These are phyloP conservation scores for Perca flavescens DNA, from an alignment of 2,113 vertebrate genomes.

Conservation along the genomic window DNA sequence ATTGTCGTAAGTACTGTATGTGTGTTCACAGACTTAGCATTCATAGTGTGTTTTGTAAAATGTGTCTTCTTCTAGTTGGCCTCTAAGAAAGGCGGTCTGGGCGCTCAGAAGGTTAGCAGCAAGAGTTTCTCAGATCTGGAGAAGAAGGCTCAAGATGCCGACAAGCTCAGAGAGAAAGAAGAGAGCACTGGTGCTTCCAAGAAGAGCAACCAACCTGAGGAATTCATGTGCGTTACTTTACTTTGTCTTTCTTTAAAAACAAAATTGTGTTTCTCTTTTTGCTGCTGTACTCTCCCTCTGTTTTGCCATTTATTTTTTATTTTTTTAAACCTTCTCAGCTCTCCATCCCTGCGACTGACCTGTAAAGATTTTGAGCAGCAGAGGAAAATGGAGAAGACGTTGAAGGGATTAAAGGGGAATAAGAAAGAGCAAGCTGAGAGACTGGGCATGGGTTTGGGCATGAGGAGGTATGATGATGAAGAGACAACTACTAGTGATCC, in stretches of 20 bases:
- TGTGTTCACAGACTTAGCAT: not conserved
- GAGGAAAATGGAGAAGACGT: conserved; percentile 83
- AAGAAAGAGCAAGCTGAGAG: conserved; percentile 91
- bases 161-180: conserved; percentile 86
- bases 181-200: conserved; percentile 39
- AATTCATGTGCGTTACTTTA: conserved; percentile 84
- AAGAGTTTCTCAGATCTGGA: conserved; percentile 91
- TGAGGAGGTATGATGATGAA: conserved; percentile 73
- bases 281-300: not conserved
- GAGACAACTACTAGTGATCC: not conserved
- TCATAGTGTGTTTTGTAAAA: conserved; percentile 2
- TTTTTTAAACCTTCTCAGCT: conserved; percentile 72
- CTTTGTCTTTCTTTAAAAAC: not conserved
- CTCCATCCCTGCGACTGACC: conserved; percentile 88
- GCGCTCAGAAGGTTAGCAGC: conserved; percentile 94
- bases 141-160: conserved; percentile 92
- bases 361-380: conserved; percentile 92
- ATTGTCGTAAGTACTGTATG: not conserved
- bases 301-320: not conserved
- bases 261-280: not conserved
- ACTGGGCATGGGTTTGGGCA: conserved; percentile 93
- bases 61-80: conserved; percentile 83
- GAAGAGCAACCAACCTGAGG: conserved; percentile 77
- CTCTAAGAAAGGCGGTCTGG: conserved; percentile 91
- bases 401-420: conserved; percentile 84